Base-by-base conservation (phyloP, 1,140 invertebrate genomes). In the Aphelenchoides besseyi region DNA sequence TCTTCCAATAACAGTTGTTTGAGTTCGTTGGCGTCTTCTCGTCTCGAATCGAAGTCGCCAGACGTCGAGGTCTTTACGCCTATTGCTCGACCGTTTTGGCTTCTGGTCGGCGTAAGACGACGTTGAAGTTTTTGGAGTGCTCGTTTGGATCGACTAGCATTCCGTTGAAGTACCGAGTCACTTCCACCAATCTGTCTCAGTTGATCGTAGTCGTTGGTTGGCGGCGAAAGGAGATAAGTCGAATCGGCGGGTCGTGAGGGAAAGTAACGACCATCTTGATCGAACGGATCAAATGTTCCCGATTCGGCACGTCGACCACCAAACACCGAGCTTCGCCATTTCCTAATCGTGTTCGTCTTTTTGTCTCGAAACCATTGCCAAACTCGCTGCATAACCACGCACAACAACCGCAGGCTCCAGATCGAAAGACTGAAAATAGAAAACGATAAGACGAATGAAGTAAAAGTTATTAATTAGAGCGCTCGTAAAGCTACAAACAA, bases 301-400 rank as follows among this genome's bases (percentile, higher is more conserved):
- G 36, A 33, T 53, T 28, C 32, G 36, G 23, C 8, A n/a, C 67
- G 18, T 12, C 36, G 37, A 30, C 37, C 69, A 16, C 32, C 30
- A 18, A 54, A 26, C 69, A 75, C 29, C 5, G 75, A 68, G 23
- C 57, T 67, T 16, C 74, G 23, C 76, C 76, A 78, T 68, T 77
- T 78, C 26, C 76, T 53, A 18, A 78, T 64, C n/a, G 75, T 78
- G 30, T 72, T 77, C 9, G 71, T 61, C 28, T 76, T 77, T 23
- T 73, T 70, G 32, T 78, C 76, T n/a, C 63, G 35, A 29, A 78
- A 68, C 76, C 76, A 78, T 67, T 78, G 68, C 70, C 70, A 77
- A 33, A 78, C 37, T 54, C 68, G 68, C 41, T 73, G 68, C 76
- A 78, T 78, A 48, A 36, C 68, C 77, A 41, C 55, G 55, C 12